A percentile compares a stretch with the other conserved stretches of the same genome.
phyloP scores from a whole-genome alignment of 2,113 vertebrate species.

The Mustela nigripes region DNA sequence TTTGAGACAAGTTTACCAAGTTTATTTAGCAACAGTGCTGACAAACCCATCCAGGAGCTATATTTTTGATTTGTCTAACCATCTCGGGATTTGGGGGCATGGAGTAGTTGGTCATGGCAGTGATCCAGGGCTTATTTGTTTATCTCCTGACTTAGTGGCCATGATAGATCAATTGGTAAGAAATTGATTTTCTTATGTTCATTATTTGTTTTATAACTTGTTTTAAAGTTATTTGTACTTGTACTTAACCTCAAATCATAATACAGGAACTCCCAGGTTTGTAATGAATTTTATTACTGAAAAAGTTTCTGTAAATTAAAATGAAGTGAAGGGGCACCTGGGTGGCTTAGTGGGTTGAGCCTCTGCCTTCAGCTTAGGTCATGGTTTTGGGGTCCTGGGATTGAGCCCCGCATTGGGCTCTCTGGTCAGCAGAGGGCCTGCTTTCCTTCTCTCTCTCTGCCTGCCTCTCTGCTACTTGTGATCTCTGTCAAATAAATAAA shows the following conservation, averaged over 20 bases:
- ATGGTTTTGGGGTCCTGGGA: no score
- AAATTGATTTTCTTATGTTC: conserved; percentile 11
- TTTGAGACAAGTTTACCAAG: background rate
- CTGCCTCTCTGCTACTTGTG: no score
- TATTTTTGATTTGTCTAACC: background rate
- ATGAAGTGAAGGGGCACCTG: background rate
- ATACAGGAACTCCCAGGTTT: background rate
- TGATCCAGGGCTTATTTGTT: background rate
- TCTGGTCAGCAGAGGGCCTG: no score
- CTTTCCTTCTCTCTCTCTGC: no score
- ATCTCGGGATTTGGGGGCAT: background rate
- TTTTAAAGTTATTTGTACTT: no score
- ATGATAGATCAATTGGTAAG: background rate
- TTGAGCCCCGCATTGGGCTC: no score
- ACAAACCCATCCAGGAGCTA: background rate
- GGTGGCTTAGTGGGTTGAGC: no score
- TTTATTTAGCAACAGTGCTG: background rate
- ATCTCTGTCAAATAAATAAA: no score
- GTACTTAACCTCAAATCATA: background rate
- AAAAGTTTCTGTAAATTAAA: background rate
- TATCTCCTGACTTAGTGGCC: background rate
- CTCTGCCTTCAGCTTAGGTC: no score
- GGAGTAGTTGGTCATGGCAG: background rate
- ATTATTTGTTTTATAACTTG: background rate
- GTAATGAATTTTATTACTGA: background rate